These are phyloP conservation scores for Limonius californicus DNA, from an alignment of 1,140 invertebrate genomes.

Conservation along the genomic window DNA sequence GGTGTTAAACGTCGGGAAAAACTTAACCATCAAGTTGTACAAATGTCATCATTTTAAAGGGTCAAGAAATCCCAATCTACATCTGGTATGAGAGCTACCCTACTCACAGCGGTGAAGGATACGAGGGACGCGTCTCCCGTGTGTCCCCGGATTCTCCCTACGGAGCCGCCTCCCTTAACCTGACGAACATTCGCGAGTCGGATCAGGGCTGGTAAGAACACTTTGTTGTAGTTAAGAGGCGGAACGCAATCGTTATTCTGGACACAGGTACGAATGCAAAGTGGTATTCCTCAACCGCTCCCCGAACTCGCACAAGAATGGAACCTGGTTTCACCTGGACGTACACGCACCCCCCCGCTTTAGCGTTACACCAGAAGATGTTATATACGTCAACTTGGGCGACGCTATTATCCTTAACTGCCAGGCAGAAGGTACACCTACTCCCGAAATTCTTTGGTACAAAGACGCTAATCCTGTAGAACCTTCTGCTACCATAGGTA, in stretches of 20 bases:
- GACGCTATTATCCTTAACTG: conserved; percentile 94
- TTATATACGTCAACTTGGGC: conserved; percentile 93
- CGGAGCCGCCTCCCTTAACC: conserved; percentile 87
- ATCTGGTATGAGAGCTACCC: conserved; percentile 97
- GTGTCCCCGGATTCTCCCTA: conserved; percentile 82
- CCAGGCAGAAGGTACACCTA: conserved; percentile 88
- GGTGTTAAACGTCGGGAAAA: background rate
- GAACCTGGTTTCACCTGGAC: conserved; percentile 94
- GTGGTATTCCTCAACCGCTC: conserved; percentile 92
- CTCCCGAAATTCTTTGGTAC: conserved; percentile 88
- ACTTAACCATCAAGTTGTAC: background rate
- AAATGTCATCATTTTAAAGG: conserved; percentile 55
- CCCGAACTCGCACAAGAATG: conserved; percentile 84
- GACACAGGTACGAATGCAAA: conserved; percentile 80
- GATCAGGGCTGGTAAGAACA: conserved; percentile 81
- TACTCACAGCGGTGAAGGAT: conserved; percentile 87
- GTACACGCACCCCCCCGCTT: conserved; percentile 93
- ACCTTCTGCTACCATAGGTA: conserved; percentile 70
- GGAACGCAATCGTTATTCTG: background rate
- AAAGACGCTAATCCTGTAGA: conserved; percentile 87
- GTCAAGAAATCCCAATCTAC: conserved; percentile 90
- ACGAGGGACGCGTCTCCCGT: conserved; percentile 84
- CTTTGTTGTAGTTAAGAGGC: background rate
- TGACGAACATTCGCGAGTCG: conserved; percentile 85
- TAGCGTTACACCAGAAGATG: conserved; percentile 85